Base-by-base conservation (phyloP, 1,140 invertebrate genomes). In the Drosophila miranda region DNA sequence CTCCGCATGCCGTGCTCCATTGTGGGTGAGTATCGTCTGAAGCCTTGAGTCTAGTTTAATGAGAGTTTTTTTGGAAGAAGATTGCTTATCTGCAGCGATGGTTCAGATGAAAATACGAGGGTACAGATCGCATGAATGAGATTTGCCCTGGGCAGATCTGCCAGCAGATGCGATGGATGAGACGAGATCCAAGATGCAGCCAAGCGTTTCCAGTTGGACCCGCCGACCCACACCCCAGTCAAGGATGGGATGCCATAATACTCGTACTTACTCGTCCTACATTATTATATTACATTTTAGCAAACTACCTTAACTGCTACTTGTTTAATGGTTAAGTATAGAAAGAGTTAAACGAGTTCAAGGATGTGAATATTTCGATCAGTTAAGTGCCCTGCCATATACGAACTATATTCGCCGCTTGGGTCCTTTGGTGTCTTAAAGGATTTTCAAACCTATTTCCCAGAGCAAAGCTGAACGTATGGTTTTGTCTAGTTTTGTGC, bases 71-170 rank as follows among this genome's bases (percentile, higher is more conserved):
- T 80, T 48, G 81, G 64, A 57, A 62, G 73, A 53, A 81, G 81
- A 78, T 86, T 86, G 42, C 34, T 51, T 87, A 86, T 86, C 81
- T 84, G 43, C 16, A 41, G 13, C 52, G 43, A 44, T 67, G 61
- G 58, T 78, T 81, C 61, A 77, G 68, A 72, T 84, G 63, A 86
- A 83, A 83, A 70, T 82, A 82, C 75, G 74, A 67, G 79, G 79
- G 79, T 67, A 77, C 38, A 69, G 63, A 68, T 68, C 62, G 21
- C 44, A 14, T 58, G 46, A 58, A 53, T 16, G 28, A 28, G 46
- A 62, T 43, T 58, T 56, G n/a, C 42, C 34, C 11, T 13, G 1
- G 34, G 34, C 34, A 38, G 34, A 38, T 38, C 11, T 38, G 34
- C 34, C 34, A 13, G 34, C 34, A 11, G 52, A 57, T 53, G 48